Evolutionary conservation across 1,140 invertebrate species (phyloP).

Genomic region (Bradynema listronoti): DNA sequence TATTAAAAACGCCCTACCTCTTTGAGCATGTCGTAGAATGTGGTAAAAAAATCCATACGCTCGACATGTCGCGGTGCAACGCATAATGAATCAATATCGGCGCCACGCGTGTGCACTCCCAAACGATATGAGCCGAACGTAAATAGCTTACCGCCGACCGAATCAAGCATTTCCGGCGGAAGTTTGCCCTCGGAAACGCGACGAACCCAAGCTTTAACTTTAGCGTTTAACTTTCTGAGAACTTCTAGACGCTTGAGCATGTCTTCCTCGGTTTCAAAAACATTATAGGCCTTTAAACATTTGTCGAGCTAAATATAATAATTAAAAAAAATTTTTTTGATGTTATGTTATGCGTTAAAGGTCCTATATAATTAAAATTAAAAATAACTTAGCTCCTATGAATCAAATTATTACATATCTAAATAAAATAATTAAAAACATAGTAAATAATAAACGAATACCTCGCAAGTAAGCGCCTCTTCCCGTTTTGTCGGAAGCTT

Average conservation of each 20-base stretch:
- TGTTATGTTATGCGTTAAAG: not conserved
- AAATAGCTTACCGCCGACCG: constrained; percentile 89
- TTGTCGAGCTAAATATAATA: constrained; percentile 40
- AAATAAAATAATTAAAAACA: too few relatives aligned
- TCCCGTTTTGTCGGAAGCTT: constrained; percentile 37
- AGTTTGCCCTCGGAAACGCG: constrained; percentile 62
- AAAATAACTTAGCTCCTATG: too few relatives aligned
- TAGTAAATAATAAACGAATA: constrained; percentile 20
- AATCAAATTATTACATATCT: too few relatives aligned
- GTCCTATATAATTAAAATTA: too few relatives aligned
- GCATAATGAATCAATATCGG: constrained; percentile 97
- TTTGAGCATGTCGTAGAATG: constrained; percentile 84
- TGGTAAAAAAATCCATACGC: constrained; percentile 83
- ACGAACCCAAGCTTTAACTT: constrained; percentile 50
- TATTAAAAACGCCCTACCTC: constrained; percentile 62
- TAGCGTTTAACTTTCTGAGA: constrained; percentile 44
- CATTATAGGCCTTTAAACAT: constrained; percentile 33
- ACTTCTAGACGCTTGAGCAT: constrained; percentile 49
- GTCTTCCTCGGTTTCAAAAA: constrained; percentile 50
- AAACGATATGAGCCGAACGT: constrained; percentile 91
- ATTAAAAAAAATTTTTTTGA: not conserved
- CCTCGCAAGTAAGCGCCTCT: constrained; percentile 31
- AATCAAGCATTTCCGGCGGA: constrained; percentile 71
- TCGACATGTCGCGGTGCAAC: constrained; percentile 92
- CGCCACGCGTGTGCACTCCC: constrained; percentile 82